A percentile compares a stretch with the other conserved stretches of the same genome.
These are phyloP conservation scores for Tragulus kanchil DNA, from an alignment of 2,113 vertebrate genomes.

Conservation along the genomic window DNA sequence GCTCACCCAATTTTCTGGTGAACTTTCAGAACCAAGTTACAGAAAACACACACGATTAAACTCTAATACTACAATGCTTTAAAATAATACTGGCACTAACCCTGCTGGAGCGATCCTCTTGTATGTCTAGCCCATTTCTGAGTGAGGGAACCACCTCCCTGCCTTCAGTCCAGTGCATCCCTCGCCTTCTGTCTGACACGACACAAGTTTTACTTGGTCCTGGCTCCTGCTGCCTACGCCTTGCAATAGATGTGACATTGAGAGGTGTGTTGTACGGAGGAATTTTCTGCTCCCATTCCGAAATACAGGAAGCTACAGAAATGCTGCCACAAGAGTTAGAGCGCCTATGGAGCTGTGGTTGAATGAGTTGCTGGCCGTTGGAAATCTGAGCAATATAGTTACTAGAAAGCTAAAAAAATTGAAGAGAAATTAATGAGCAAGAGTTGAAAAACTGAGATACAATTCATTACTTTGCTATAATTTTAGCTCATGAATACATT, in stretches of 20 bases:
- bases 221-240: slow-evolving; percentile 88
- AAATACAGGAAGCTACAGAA: slow-evolving; percentile 96
- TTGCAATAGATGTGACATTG: slow-evolving; percentile 83
- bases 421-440: slow-evolving; percentile 83
- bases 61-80: slow-evolving; percentile 65
- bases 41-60: not conserved
- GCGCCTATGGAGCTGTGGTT: slow-evolving; percentile 84
- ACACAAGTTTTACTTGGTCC: slow-evolving; percentile 84
- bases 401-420: slow-evolving; percentile 87
- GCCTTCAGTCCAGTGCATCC: slow-evolving; percentile 90
- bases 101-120: slow-evolving; percentile 92
- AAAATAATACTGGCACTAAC: slow-evolving; percentile 89
- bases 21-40: slow-evolving; percentile 38
- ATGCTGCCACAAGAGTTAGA: slow-evolving; percentile 91
- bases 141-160: slow-evolving; percentile 82
- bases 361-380: slow-evolving; percentile 82
- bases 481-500: slow-evolving; percentile 43
- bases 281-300: slow-evolving; percentile 95
- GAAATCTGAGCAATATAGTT: slow-evolving; percentile 85
- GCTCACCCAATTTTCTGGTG: not conserved
- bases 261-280: slow-evolving; percentile 87
- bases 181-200: slow-evolving; percentile 92
- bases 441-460: slow-evolving; percentile 62
- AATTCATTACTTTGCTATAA: slow-evolving; percentile 67
- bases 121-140: slow-evolving; percentile 89